Conservation (phyloP, 2,113 vertebrate species). For the Urocynchramus pylzowi region DNA sequence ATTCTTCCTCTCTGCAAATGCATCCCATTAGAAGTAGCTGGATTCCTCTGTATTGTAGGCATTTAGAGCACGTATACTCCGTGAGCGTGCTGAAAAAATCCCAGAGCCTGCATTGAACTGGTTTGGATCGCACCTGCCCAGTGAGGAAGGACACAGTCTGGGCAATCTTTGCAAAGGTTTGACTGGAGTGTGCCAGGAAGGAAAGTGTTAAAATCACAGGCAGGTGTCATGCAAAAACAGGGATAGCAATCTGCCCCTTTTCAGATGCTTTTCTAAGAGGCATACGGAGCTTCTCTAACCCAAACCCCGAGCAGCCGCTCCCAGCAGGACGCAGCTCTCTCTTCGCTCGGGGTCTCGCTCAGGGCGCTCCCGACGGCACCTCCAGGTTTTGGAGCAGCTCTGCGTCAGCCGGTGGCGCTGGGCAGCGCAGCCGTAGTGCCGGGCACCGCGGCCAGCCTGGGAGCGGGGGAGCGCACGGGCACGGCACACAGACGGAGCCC, state of each 20-base stretch:
- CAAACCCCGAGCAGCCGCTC: not conserved
- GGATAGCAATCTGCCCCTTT: not conserved
- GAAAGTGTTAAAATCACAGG: not conserved
- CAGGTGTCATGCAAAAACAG: not conserved
- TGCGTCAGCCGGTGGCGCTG: not conserved
- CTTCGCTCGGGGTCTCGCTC: not conserved
- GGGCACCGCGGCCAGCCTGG: not conserved
- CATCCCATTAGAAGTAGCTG: slow-evolving; percentile 78
- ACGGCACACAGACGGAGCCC: not conserved
- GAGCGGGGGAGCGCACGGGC: rapidly evolving
- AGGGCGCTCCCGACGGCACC: not conserved
- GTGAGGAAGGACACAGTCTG: not conserved
- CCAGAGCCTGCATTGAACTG: slow-evolving; percentile 68
- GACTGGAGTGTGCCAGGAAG: not conserved
- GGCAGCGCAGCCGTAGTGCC: not conserved
- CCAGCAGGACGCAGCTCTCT: not conserved
- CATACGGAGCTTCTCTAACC: not conserved
- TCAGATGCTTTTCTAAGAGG: not conserved
- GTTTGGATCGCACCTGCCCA: not conserved
- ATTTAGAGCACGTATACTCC: slow-evolving; percentile 74
- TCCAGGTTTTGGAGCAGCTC: not conserved
- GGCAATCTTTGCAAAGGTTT: not conserved
- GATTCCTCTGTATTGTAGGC: slow-evolving; percentile 74
- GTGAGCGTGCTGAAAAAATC: slow-evolving; percentile 44
- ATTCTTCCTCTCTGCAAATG: slow-evolving; percentile 73